Base-by-base conservation (phyloP, 2,797 vertebrate genomes). In the Galaxias olidus region DNA sequence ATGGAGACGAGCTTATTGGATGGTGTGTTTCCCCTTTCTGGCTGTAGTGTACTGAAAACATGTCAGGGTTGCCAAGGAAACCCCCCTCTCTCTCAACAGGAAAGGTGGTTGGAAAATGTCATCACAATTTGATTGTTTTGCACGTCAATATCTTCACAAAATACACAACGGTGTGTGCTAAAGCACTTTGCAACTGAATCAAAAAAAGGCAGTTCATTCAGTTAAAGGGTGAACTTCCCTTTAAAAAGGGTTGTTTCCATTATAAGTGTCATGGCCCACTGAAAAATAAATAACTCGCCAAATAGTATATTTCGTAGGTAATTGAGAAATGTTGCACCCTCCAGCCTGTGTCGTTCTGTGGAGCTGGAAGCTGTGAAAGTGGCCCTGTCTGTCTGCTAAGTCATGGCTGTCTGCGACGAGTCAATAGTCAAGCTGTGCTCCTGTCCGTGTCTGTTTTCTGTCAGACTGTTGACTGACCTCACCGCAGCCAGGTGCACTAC, bases 1-100 rank as follows among this genome's bases (percentile, higher is more conserved):
- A 80, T 83, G 69, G 82, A 75, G 63, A 75, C n/a, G 56, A 10
- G 65, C 66, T 48, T 58, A 56, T 70, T 9, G 64, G 61, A 49
- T 47, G 14, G 60, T 69, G 14, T 49, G 59, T 65, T 73, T 73
- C 68, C 62, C 63, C 53, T 69, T 75, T 49, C 63, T 50, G 7
- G 54, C 74, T 64, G 30, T 30, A 30, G 30, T 30, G 30, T 30
- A 30, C 30, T 30, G 30, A 30, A 30, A 30, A 30, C 30, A 30
- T 30, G 30, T 30, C 30, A 30, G 30, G 30, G 3, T 30, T 30
- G 30, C 30, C 30, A 30, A 30, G 30, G 30, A 30, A 6, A 2
- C 30, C 30, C 30, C 30, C 30, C 30, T 30, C 30, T 30, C 30
- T 30, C 30, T 30, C 30, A 30, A 6, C 30, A 30, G 3, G 3